Base-by-base conservation (phyloP, 2,888 invertebrate species). In the Drosophila siamana region DNA sequence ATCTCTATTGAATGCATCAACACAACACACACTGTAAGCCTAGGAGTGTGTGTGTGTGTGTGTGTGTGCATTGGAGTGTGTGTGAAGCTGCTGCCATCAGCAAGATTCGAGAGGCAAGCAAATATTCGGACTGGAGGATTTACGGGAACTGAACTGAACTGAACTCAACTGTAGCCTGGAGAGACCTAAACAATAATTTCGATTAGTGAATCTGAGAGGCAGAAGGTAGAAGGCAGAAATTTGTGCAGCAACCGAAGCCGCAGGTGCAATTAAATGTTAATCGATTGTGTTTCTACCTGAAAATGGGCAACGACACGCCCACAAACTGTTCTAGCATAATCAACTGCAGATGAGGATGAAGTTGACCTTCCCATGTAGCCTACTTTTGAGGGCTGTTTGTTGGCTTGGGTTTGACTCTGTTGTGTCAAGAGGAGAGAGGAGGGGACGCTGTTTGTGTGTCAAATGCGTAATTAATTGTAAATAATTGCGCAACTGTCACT, bases 191-290 rank as follows among this genome's bases (percentile, higher is more conserved):
- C 89, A 76, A 76, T 73, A 73, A 80, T 74, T 76, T 83, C 76
- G 74, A 85, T 78, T 84, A 52, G 57, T 16, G 59, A 66, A 68
- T 60, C 57, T 51, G 66, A 40, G 66, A 61, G 55, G 38, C 54
- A 33, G 60, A 60, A 61, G 55, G 38, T 51, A 33, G 60, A 60
- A 63, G 55, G 38, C 55, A 28, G 62, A 65, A 72, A 55, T 71
- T 60, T 65, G 40, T 46, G 63, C 57, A 56, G 46, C 46, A 63
- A 68, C 73, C 70, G 60, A 73, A 86, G 69, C 73, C 70, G 60
- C 74, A 86, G 72, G 68, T 80, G 77, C 71, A 83, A 86, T 86
- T 80, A 78, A 83, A 88, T 73, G 74, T 83, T 84, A 88, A 84
- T 88, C 86, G 86, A 88, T 83, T 74, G 85, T 69, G 77, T 74